Conservation (phyloP, 1,140 invertebrate genomes). For the Hyphantria cunea region DNA sequence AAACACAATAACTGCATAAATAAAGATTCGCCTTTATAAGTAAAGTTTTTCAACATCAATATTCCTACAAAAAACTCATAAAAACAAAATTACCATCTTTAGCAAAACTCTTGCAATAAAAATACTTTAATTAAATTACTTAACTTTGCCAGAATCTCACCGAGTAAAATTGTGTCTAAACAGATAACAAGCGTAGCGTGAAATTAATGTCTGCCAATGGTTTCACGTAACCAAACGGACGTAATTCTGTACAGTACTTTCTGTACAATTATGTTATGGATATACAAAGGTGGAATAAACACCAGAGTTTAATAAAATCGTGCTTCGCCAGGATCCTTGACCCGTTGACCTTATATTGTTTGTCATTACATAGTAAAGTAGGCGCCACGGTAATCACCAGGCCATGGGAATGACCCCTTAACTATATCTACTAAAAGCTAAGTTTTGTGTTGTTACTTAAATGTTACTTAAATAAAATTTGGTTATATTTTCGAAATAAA, state of each 20-base stretch:
- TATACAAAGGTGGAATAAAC: not conserved
- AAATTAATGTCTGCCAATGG: not conserved
- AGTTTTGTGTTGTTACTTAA: too few species aligned
- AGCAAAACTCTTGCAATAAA: too few species aligned
- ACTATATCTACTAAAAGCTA: not conserved
- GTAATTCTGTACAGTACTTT: too few species aligned
- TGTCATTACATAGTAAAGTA: constrained; percentile 1
- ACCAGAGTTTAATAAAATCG: constrained; percentile 5
- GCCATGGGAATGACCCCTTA: constrained; percentile 1
- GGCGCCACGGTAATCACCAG: not conserved
- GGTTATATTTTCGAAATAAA: too few species aligned
- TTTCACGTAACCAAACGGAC: not conserved
- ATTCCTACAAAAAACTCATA: too few species aligned
- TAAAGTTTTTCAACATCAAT: too few species aligned
- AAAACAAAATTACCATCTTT: too few species aligned
- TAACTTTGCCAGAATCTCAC: not conserved
- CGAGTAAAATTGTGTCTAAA: not conserved
- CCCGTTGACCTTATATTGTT: not conserved
- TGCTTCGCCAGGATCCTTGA: not conserved
- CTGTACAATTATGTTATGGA: not conserved
- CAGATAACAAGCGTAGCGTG: not conserved
- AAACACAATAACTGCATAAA: too few species aligned
- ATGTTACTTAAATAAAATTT: too few species aligned
- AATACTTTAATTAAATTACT: too few species aligned
- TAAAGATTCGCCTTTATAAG: too few species aligned